Base-by-base conservation (phyloP, 2,113 vertebrate genomes). In the Mola mola region DNA sequence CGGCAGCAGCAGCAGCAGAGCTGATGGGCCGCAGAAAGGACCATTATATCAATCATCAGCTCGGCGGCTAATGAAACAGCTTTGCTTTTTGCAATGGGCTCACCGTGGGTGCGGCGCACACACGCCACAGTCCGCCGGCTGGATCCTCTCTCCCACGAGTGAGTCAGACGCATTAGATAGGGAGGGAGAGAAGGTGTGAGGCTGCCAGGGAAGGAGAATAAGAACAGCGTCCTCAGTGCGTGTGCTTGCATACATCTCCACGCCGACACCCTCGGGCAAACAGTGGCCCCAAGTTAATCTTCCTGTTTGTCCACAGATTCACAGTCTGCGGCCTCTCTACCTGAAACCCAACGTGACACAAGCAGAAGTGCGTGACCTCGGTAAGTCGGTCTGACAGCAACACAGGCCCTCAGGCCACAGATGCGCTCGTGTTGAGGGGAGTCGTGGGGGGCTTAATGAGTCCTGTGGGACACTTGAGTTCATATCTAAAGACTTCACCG, bases 1-100 rank as follows among this genome's bases (percentile, higher is more conserved):
- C n/a, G n/a, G n/a, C n/a, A n/a, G 9, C 11, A 59, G 62, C 56
- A 65, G 17, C 64, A 55, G 59, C 75, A 55, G 37, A 26, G 44
- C 37, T 75, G 64, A 68, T 75, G 56, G 43, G 38, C 60, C 34
- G 1, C 52, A 67, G 75, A 77, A 73, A 50, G 66, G 63, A 67
- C 53, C 47, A 86, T 79, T 66, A 52, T 63, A 79, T 75, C 66
- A 58, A 77, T 75, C 61, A 83, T 81, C 72, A 79, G 37, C 72
- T 66, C 55, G 10, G 34, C 36, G 13, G 59, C 57, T 72, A 83
- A 76, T 83, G 58, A 72, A 79, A 86, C 58, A 52, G 43, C 50
- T 62, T 12, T 17, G 24, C 15, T 11, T 25, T 31, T 53, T 60
- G 55, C 49, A 79, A 79, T 16, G 41, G 48, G 71, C 36, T 83